phyloP scores from a whole-genome alignment of 1,140 invertebrate genomes.

The Papilio helenus region DNA sequence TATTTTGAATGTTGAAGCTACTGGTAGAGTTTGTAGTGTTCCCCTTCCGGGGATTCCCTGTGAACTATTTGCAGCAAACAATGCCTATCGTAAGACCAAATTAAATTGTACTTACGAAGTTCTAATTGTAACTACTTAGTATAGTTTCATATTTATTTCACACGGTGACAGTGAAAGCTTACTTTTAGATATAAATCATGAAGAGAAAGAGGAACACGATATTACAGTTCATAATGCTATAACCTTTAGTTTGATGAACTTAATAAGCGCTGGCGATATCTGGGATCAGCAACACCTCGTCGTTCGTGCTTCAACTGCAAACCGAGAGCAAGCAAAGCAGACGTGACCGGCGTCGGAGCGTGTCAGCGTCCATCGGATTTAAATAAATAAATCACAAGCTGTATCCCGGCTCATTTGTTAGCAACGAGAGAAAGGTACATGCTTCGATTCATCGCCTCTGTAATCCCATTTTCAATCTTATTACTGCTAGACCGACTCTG shows the following conservation, averaged over 20 bases:
- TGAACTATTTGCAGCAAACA: too few relatives aligned
- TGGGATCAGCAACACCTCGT: slow-evolving; percentile 61
- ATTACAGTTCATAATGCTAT: slow-evolving; percentile 37
- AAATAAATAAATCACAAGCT: slow-evolving; percentile 73
- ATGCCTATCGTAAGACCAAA: too few relatives aligned
- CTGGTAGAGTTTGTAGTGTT: neutral
- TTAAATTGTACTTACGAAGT: too few relatives aligned
- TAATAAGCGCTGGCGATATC: slow-evolving; percentile 63
- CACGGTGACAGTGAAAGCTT: slow-evolving; percentile 29
- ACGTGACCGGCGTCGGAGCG: slow-evolving; percentile 66
- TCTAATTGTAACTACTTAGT: too few relatives aligned
- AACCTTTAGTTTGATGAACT: slow-evolving; percentile 50
- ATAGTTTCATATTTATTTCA: neutral
- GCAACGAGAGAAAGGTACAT: slow-evolving; percentile 60
- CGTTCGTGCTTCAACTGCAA: slow-evolving; percentile 65
- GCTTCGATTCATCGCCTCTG: slow-evolving; percentile 64
- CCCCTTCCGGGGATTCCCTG: neutral
- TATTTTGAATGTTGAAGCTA: neutral
- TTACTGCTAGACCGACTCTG: slow-evolving; percentile 47
- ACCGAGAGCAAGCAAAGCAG: slow-evolving; percentile 49
- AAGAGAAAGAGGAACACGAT: slow-evolving; percentile 32
- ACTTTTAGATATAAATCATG: slow-evolving; percentile 9
- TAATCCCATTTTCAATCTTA: slow-evolving; percentile 63
- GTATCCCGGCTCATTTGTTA: slow-evolving; percentile 70
- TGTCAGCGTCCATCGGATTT: slow-evolving; percentile 67